Evolutionary conservation across 1,140 invertebrate species (phyloP), one percentile per base, ranked within the genome.

Genomic region (Drosophila watanabei): DNA sequence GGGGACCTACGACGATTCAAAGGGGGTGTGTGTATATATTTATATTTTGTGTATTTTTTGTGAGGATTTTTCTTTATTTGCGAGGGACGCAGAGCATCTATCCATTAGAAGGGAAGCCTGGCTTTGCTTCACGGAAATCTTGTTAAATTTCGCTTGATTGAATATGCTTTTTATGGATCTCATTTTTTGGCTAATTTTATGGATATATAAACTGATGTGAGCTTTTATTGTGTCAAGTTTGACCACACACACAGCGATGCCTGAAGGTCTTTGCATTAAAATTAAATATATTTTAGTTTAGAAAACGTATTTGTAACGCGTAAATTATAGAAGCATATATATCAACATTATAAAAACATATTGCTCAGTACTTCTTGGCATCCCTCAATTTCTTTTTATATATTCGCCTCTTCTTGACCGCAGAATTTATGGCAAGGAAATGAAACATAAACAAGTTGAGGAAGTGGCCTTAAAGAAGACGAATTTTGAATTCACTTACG

Each of bases 71-170:
- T 69, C 62, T 82, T 82, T 73, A 82, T 82, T 82, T 82, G 66
- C 64, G 52, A 60, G 37, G 49, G 49, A 13, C 18, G 58, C 37
- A 24, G 54, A 35, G 46, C 49, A 51, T 80, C 76, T 85, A 85
- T 54, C 60, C 82, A 85, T 85, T 85, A 78, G 77, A 73, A 9
- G 33, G 43, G 9, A 14, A 35, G 30, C 11, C 9, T 20, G 75
- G 5, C 57, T 51, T 16, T 33, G 41, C 63, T 88, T 90, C 84
- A 88, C 65, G 78, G 84, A 88, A 88, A 90, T 88, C 84, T 88
- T 75, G 78, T 85, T 77, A 75, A 90, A 90, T 90, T 79, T 75
- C 78, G 84, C 85, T 90, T 85, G 85, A 88, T 88, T 88, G 72
- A 88, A 88, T 88, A 81, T 84, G 79, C 61, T 73, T 72, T 79